phyloP scores from a whole-genome alignment of 2,888 invertebrate species.

The Caenorhabditis angaria region DNA sequence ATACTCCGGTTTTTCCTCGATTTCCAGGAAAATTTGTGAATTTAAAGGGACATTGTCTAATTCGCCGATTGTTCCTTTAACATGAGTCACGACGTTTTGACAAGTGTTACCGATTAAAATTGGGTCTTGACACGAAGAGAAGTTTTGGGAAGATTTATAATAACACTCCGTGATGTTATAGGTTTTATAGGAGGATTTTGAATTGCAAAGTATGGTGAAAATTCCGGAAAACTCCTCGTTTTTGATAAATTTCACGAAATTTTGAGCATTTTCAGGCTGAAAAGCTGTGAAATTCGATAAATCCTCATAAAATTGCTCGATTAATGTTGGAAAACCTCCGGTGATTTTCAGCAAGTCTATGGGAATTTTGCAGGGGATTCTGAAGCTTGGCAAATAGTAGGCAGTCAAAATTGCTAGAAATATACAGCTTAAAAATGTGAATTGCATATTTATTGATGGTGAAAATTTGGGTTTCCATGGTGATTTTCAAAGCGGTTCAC shows the following conservation, averaged over 20 bases:
- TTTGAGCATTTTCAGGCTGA: no score
- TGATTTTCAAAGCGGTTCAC: not conserved
- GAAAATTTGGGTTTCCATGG: slow-evolving; percentile 27
- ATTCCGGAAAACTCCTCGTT: slow-evolving; percentile 19
- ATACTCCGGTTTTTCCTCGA: not conserved
- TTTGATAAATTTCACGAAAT: no score
- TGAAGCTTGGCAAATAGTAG: slow-evolving; percentile 31
- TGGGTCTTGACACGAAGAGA: not conserved
- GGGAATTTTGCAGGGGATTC: slow-evolving; percentile 22
- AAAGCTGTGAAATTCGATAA: not conserved
- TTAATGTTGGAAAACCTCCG: slow-evolving; percentile 35
- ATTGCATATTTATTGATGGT: slow-evolving; percentile 3
- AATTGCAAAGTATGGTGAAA: slow-evolving; percentile 6
- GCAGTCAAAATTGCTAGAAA: slow-evolving; percentile 15
- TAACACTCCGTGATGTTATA: not conserved
- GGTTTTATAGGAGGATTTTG: slow-evolving; percentile 21
- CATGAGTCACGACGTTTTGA: not conserved
- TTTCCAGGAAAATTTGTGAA: not conserved
- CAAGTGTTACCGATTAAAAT: not conserved
- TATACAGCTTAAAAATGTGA: no score
- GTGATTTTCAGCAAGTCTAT: slow-evolving; percentile 30
- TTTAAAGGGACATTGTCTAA: not conserved
- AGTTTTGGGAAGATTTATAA: not conserved
- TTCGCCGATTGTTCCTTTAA: not conserved
- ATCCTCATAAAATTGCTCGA: slow-evolving; percentile 24